Evolutionary conservation across 64 coral and sea anemone species (phyloP), one percentile per base, ranked within the genome.

Genomic region (Cladopsammia gracilis): DNA sequence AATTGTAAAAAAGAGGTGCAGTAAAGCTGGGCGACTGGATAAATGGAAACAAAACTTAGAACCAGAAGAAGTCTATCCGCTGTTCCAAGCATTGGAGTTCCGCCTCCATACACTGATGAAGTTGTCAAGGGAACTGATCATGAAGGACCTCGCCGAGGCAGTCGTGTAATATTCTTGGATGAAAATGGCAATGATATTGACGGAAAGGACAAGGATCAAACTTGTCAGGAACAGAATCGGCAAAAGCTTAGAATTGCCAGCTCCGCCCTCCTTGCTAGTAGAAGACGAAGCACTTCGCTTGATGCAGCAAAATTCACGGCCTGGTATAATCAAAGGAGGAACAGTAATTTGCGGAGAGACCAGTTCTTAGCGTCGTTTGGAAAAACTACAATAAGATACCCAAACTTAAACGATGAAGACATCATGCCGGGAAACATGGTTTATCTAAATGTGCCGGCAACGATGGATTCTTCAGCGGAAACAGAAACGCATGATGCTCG

Each of bases 341-440:
- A 84, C 20, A 95, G 89, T 24, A 95, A 4, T 15, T 8, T 90
- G 10, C 85, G 86, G 7, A 87, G 89, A 50, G 23, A 69, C 18
- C 64, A 92, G 54, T 98, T 98, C 42, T 58, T 98, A 42, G 59
- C 77, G 34, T 98, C 96, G 18, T 98, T 95, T 26, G 96, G 93
- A 58, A 88, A 89, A 83, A 75, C 90, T 16, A 95, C 59, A 18
- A 62, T 95, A 12, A 79, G 75, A 34, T 59, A 90, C 18, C 91
- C 94, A 59, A 73, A 82, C 45, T 78, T 90, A 42, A 73, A 91
- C 1, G 93, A 95, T 4, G 66, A 88, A 6, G 20, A 69, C 10
- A 91, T 95, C 4, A 48, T 70, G 34, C 34, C 34, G 62, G 88
- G 68, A 18, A 60, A 62, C 12, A 56, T 72, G 44, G 25, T 18